Evolutionary conservation across 2,888 invertebrate genomes (phyloP), one percentile per base, ranked within the genome.

Genomic region (Andrena bucephala): DNA sequence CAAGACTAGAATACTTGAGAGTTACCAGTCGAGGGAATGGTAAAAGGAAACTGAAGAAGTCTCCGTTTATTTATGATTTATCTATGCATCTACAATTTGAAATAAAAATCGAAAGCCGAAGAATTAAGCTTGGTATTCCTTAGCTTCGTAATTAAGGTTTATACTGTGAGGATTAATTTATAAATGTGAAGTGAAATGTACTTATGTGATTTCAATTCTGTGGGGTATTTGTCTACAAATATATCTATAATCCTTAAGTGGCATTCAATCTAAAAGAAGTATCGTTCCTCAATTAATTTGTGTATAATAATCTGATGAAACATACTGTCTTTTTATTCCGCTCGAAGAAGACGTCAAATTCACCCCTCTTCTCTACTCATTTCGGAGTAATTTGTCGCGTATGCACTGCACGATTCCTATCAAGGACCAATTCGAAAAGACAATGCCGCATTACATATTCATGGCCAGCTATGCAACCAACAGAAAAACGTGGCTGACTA

Each of bases 361-460:
- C 68, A 48, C 52, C 36, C 73, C 67, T 42, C 50, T 2, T 65
- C 27, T 16, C 24, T 16, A 33, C 16, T 42, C 16, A 77, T 74
- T 78, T 81, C 62, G 70, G 69, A 84, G 62, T 77, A 82, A 77
- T 80, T 70, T 70, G 63, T 83, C 63, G 8, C 1, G 59, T 66
- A 86, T 84, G 48, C 85, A 16, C 8, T 2, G 50, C 79, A 78
- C 74, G 87, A 65, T 59, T 20, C 13, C 52, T 59, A 66, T 68
- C 85, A 71, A 85, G 73, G 81, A 77, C 83, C 59, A 83, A 83
- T 85, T 85, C 57, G 66, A 77, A 75, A 69, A 89, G 81, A 89
- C 85, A 90, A 87, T 88, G 73, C 36, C 73, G 50, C 75, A 83
- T 86, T 86, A 82, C n/a, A 74, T 62, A 84, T 86, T 87, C 84